Evolutionary conservation across 2,113 vertebrate species (phyloP), one percentile per base, ranked within the genome.

Genomic region (Lates calcarifer): DNA sequence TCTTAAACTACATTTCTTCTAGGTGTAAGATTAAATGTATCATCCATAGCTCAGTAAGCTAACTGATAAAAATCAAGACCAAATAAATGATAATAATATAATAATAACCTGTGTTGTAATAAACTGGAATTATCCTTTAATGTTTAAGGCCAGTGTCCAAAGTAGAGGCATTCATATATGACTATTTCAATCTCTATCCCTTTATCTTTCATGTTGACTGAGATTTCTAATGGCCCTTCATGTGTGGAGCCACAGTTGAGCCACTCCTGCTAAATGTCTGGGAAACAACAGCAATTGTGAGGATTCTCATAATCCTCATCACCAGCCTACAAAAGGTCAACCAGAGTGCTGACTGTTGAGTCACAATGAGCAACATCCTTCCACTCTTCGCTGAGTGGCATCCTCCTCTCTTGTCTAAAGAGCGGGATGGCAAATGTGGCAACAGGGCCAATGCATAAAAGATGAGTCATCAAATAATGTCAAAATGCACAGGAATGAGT

Each of bases 401-500:
- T 24, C 61, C 60, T 1, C 29, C 63, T 71, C 69, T 71, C 69
- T 64, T 7, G 17, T 66, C 37, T 61, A 10, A 37, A 77, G n/a
- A n/a, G n/a, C n/a, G n/a, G n/a, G n/a, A n/a, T 7, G 18, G 58
- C 20, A 15, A 58, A 73, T 28, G 71, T 13, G 35, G 47, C 53
- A 75, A 77, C 41, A 58, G 18, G 72, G 35, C 70, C 13, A 43
- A 43, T 79, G 78, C 81, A 89, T 89, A 70, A 85, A 86, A 81
- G 79, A 85, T 79, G 83, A 85, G 51, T 73, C 60, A 26, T 64
- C 74, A 74, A 86, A 76, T 75, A 55, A 71, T 49, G n/a, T 9
- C 49, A 74, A 75, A 83, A 51, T 47, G 69, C 58, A 66, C 78
- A 51, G 78, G 58, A 67, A 77, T 77, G 71, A 76, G 31, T 18